Evolutionary conservation across 2,113 vertebrate species (phyloP), one percentile per base, ranked within the genome.

Genomic region (Candoia aspera): DNA sequence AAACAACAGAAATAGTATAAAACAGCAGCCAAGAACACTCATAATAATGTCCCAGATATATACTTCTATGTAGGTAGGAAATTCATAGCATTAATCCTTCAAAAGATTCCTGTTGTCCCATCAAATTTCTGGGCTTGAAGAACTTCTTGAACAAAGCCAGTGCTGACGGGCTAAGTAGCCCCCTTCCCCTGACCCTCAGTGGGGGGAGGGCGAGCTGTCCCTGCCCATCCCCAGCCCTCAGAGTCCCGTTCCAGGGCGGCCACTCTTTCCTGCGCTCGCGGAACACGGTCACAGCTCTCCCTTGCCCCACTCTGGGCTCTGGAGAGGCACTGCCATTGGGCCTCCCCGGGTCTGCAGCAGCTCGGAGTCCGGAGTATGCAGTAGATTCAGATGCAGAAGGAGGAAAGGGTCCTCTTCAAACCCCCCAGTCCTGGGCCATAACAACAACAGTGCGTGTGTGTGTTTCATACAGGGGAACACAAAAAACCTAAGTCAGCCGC

Each of bases 61-160:
- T 68, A 13, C 29, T 73, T 17, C 29, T 11, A 29, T 17, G 12
- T 1, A 2, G 64, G 29, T 5, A 15, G 15, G 29, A 68, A 33
- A 6, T 29, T 15, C n/a, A 2, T 1, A 1, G 64, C 64, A 0
- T 17, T n/a, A 1, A 1, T 12, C 29, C 62, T 6, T 15, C 62
- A 0, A 29, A 29, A 2, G 62, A 29, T n/a, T n/a, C 29, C 62
- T 13, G 11, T 29, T 6, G 29, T 13, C 62, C 12, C 0, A 1
- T 19, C 58, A 59, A 19, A 23, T 59, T 6, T 23, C 19, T 59
- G 13, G 62, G 0, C 62, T 64, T 2, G 29, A 5, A 64, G 62
- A 4, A 4, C 24, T 29, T 12, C 60, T 64, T 12, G 60, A 29
- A 64, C 3, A 26, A 13, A 11, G 60, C 9, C 60, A 26, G 60